These are phyloP conservation scores for Polietes domitor DNA, from an alignment of 2,888 invertebrate genomes.

Conservation along the genomic window DNA sequence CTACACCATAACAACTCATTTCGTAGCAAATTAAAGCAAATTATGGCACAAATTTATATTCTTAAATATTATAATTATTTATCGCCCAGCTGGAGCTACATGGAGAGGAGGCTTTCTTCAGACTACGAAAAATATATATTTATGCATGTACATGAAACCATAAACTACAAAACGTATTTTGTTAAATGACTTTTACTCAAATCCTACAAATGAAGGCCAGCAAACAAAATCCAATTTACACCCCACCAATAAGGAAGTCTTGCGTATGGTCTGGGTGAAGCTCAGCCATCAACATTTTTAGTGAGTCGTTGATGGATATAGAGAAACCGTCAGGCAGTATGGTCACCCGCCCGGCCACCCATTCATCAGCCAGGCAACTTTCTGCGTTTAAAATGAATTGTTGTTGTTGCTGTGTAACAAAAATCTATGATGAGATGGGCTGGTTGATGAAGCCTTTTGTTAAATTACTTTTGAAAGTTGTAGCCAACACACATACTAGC, in stretches of 20 bases:
- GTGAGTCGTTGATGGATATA: not conserved
- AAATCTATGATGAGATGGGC: not conserved
- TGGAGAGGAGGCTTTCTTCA: no score
- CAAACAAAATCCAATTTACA: not conserved
- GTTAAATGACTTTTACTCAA: conserved; percentile 1
- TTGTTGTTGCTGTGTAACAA: not conserved
- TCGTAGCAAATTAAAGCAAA: not conserved
- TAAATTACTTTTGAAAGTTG: conserved; percentile 26
- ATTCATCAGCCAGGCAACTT: not conserved
- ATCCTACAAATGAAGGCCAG: not conserved
- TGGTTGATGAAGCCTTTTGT: conserved; percentile 13
- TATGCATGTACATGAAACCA: not conserved
- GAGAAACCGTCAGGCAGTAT: not conserved
- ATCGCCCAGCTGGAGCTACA: not conserved
- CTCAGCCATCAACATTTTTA: not conserved
- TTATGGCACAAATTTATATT: not conserved
- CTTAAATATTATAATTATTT: not conserved
- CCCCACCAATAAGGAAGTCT: not conserved
- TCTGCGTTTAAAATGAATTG: not conserved
- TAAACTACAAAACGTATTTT: not conserved
- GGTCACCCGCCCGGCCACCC: not conserved
- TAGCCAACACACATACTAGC: not conserved
- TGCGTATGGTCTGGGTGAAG: not conserved
- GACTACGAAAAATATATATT: no score
- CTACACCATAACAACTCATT: not conserved